Conservation (phyloP, 2,888 invertebrate species). For the Sarcophaga variegata region DNA sequence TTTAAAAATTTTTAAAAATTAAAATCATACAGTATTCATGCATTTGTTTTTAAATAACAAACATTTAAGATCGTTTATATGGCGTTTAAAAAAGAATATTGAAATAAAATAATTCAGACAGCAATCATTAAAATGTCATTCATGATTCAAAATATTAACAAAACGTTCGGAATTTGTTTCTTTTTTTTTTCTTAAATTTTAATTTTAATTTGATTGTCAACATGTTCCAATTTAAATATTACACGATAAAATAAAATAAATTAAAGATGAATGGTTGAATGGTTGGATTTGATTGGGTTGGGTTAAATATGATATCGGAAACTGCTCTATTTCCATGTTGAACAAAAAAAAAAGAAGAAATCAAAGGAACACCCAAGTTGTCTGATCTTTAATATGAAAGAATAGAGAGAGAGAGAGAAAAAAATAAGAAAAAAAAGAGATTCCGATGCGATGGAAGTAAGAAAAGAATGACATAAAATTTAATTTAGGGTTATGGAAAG, state of each 20-base stretch:
- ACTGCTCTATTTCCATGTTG: no score
- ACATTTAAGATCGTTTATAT: no score
- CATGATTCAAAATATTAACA: not conserved
- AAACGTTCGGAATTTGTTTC: not conserved
- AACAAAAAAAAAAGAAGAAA: not conserved
- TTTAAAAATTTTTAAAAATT: no score
- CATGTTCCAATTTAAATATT: not conserved
- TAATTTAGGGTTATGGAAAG: conserved; percentile 24
- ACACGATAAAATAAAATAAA: not conserved
- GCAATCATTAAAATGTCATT: not conserved
- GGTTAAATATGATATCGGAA: no score
- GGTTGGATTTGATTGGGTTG: no score
- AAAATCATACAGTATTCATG: no score
- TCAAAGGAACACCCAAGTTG: conserved; percentile 55
- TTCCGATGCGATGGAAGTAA: not conserved
- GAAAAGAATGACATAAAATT: conserved; percentile 20
- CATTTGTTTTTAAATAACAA: no score
- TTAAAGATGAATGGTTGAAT: not conserved
- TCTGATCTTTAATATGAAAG: not conserved
- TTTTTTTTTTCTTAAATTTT: not conserved
- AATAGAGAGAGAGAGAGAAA: not conserved
- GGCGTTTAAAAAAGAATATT: no score
- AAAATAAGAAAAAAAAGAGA: not conserved
- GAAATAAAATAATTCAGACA: no score
- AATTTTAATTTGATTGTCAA: not conserved